Conservation (phyloP, 2,888 invertebrate species). For the Lamellibrachia satsuma region DNA sequence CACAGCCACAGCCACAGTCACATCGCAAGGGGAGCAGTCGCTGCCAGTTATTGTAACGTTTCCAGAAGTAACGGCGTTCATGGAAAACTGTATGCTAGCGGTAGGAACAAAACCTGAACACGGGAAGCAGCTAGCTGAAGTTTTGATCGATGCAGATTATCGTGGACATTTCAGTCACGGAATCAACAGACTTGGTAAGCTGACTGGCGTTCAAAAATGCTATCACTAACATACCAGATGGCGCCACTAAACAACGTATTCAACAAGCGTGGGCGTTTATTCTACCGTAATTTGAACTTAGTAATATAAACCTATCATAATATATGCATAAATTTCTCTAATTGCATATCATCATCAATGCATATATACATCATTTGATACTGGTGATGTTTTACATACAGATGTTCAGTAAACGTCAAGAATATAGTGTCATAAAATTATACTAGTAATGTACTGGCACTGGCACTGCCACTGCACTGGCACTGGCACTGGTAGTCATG, state of each 20-base stretch:
- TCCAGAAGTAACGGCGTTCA: slow-evolving; percentile 53
- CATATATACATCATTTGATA: no score
- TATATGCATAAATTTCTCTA: neutral
- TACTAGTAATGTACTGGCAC: no score
- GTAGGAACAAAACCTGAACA: slow-evolving; percentile 73
- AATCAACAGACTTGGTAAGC: slow-evolving; percentile 79
- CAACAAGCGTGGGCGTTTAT: no score
- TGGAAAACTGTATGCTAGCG: slow-evolving; percentile 72
- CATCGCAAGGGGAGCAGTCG: neutral
- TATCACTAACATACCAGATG: neutral
- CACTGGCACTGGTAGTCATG: no score
- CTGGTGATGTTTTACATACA: no score
- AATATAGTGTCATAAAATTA: no score
- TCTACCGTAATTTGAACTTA: neutral
- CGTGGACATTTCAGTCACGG: slow-evolving; percentile 89
- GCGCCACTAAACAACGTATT: neutral
- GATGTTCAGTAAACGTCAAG: no score
- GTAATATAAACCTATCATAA: neutral
- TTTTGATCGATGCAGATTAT: slow-evolving; percentile 80
- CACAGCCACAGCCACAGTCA: neutral
- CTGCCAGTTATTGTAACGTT: neutral
- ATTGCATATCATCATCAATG: no score
- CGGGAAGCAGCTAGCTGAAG: slow-evolving; percentile 75
- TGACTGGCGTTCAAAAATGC: neutral
- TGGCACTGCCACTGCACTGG: no score